phyloP scores from a whole-genome alignment of 2,888 invertebrate species.

The Apomyelois bistriatella region DNA sequence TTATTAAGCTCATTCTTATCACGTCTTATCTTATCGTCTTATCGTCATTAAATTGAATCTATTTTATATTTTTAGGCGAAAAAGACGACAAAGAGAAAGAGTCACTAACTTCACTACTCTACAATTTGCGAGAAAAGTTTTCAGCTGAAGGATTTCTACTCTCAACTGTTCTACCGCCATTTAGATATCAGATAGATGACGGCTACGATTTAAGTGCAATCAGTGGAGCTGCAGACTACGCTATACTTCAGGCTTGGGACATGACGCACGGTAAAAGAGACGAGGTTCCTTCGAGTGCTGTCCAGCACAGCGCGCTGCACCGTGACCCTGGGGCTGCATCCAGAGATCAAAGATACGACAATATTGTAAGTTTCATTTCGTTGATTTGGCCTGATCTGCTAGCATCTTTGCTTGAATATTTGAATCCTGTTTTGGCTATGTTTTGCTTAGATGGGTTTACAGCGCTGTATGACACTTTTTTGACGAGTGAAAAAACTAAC shows the following conservation, averaged over 20 bases:
- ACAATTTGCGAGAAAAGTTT: slow-evolving; percentile 82
- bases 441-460: no score
- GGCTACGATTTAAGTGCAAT: slow-evolving; percentile 82
- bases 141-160: slow-evolving; percentile 77
- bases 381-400: no score
- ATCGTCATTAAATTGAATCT: not conserved
- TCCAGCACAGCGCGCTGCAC: slow-evolving; percentile 75
- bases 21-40: no score
- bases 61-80: slow-evolving; percentile 50
- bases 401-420: no score
- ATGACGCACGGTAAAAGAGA: slow-evolving; percentile 68
- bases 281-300: slow-evolving; percentile 63
- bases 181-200: slow-evolving; percentile 82
- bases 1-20: no score
- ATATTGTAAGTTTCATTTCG: slow-evolving; percentile 46
- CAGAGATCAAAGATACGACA: slow-evolving; percentile 66
- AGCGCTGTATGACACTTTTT: no score
- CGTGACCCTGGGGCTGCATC: slow-evolving; percentile 63
- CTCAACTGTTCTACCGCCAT: slow-evolving; percentile 80
- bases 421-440: no score
- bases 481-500: no score
- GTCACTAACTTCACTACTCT: slow-evolving; percentile 75
- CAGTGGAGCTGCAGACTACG: slow-evolving; percentile 82
- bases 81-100: slow-evolving; percentile 76
- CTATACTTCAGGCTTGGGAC: slow-evolving; percentile 84